phyloP scores from a whole-genome alignment of 2,888 invertebrate species.

The Hemithea aestivaria region DNA sequence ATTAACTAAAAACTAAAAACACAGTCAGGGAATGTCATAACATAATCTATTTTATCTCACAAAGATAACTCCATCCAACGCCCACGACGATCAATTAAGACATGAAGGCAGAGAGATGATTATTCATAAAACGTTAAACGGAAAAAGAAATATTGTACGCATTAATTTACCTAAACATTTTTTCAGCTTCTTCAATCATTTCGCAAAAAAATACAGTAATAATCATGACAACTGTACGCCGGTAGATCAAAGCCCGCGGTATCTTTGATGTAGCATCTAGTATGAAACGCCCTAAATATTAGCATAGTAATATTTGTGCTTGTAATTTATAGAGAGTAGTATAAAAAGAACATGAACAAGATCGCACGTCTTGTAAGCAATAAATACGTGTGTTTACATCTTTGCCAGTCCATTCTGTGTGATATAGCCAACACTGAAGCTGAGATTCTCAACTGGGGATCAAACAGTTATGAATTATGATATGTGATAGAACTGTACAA shows the following conservation, averaged over 20 bases:
- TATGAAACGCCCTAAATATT: conserved; percentile 24
- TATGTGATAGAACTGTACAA: too few species aligned
- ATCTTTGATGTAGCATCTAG: conserved; percentile 59
- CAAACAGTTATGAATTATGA: neutral
- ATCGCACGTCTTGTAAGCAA: conserved; percentile 19
- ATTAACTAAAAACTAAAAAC: too few species aligned
- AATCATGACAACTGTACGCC: conserved; percentile 50
- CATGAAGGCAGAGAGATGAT: conserved; percentile 1
- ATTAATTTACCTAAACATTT: conserved; percentile 6
- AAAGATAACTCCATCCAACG: too few species aligned
- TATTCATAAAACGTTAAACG: conserved; percentile 2
- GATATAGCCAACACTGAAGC: conserved; percentile 16
- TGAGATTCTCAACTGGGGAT: conserved; percentile 2
- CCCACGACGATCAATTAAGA: too few species aligned
- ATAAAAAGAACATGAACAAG: conserved; percentile 16
- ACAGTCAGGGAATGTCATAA: too few species aligned
- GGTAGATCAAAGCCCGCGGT: conserved; percentile 59
- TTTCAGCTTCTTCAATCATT: conserved; percentile 15
- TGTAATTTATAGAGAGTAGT: conserved; percentile 19
- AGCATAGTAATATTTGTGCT: conserved; percentile 29
- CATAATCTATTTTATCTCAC: too few species aligned
- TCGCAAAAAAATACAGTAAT: conserved; percentile 31
- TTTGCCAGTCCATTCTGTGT: conserved; percentile 31
- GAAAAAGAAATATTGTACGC: conserved; percentile 2
- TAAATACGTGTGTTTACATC: conserved; percentile 45